Conservation (phyloP, 2,113 vertebrate genomes). For the Proteles cristata region DNA sequence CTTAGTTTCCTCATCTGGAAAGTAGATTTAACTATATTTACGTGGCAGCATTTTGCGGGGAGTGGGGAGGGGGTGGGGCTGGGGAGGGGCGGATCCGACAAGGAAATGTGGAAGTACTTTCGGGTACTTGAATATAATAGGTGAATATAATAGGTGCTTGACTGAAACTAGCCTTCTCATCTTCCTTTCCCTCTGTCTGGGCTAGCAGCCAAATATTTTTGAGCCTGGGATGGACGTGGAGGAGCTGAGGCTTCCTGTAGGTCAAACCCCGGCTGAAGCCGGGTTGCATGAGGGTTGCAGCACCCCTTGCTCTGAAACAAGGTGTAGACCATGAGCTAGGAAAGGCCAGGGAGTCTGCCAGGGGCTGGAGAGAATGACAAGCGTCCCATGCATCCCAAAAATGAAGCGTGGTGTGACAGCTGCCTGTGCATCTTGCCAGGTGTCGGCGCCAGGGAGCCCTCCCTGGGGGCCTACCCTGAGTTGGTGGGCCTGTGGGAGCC, state of each 20-base stretch:
- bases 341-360: conserved; percentile 11
- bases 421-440: conserved; percentile 38
- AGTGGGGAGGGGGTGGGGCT: too few relatives aligned
- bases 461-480: background rate
- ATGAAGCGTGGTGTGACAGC: conserved; percentile 57
- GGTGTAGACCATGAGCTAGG: conserved; percentile 15
- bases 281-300: background rate
- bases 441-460: conserved; percentile 10
- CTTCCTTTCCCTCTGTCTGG: background rate
- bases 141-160: background rate
- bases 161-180: background rate
- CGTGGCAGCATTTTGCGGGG: background rate
- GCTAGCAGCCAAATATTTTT: background rate
- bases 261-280: background rate
- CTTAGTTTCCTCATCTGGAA: conserved; percentile 1
- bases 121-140: background rate
- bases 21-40: background rate
- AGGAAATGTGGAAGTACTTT: background rate
- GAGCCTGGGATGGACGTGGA: background rate
- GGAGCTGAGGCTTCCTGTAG: background rate
- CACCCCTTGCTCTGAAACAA: background rate
- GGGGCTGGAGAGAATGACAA: conserved; percentile 54
- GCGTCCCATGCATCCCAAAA: conserved; percentile 11
- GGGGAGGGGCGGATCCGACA: background rate
- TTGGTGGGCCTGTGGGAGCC: background rate